Evolutionary conservation across 2,797 vertebrate genomes (phyloP), one percentile per base, ranked within the genome.

Genomic region (Scleropages formosus): DNA sequence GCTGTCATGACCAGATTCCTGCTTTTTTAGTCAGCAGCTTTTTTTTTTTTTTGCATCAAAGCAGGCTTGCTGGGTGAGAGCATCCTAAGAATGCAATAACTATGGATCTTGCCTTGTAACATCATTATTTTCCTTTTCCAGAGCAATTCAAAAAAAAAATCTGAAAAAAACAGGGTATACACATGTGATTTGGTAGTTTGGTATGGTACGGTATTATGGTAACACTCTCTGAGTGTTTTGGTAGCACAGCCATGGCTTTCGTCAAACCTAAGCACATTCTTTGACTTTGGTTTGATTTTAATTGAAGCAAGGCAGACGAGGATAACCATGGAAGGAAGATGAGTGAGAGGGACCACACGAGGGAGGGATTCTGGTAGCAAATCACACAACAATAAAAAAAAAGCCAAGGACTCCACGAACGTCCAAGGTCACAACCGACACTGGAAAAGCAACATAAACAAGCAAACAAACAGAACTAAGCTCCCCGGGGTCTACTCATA

Each of bases 231-330:
- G 20, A 27, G n/a, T 60, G 15, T 44, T 72, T 72, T 22, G n/a
- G 70, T 22, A 22, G n/a, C 31, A 61, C 6, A 44, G 26, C 26
- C 20, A 59, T 31, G 39, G 20, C 56, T 72, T 59, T 24, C 60
- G 9, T 20, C 26, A 9, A 27, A 46, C 7, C 39, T 31, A 53
- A 59, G 44, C 44, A 56, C 18, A 56, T 44, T 39, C 18, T 60
- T 72, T 72, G 26, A 20, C 72, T 72, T 56, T 44, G 0, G 53
- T 71, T 58, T 22, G 59, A 72, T 72, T 72, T 60, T 72, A 72
- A 4, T 72, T 59, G 44, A 15, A 39, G 9, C 9, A 10, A 58
- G 53, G 18, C 12, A 13, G 31, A 72, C 27, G 60, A 18, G 20
- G 24, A 61, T 15, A 31, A 18, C 39, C n/a, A 24, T n/a, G 39